Base-by-base conservation (phyloP, 2,797 vertebrate species). In the Labroides dimidiatus region DNA sequence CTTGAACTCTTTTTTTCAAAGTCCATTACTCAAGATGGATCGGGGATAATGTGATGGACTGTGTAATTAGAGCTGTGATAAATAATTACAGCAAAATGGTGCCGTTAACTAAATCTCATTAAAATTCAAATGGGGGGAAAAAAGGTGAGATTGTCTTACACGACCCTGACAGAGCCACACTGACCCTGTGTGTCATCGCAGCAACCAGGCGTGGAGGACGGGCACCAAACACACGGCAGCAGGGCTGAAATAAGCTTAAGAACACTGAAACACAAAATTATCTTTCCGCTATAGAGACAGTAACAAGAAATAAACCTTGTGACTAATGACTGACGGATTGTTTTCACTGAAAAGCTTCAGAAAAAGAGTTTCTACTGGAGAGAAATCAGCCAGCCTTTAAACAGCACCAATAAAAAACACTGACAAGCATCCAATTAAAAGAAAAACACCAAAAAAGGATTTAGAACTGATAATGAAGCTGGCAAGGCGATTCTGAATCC, bases 41-140 rank as follows among this genome's bases (percentile, higher is more conserved):
- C 72, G 64, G 41, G 69, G 72, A 91, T 88, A 90, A 89, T 84
- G 50, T 85, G 86, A 86, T 84, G 85, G 88, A 88, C 81, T 86
- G 78, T 85, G 77, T 89, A 89, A 93, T 91, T 89, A 87, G 59
- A 84, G 86, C 62, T 83, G 86, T 84, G 77, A 89, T 91, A 91
- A 90, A 89, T 92, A 91, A 92, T 87, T 89, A 82, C 81, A 78
- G 69, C 72, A 87, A 87, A 89, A 92, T 84, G 70, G 69, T 37
- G 61, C 65, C 59, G 64, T 89, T 89, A 87, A 77, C 72, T 80
- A 90, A 88, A 84, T 87, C 78, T 74, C 84, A 92, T 91, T 91
- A 84, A 87, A 78, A 84, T 82, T 82, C 60, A 77, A 81, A 84
- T 65, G 16, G 23, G 13, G 16, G 59, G 49, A 24, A 75, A 70